These are phyloP conservation scores for Danio albolineatus DNA, from an alignment of 2,797 vertebrate genomes.

Conservation along the genomic window DNA sequence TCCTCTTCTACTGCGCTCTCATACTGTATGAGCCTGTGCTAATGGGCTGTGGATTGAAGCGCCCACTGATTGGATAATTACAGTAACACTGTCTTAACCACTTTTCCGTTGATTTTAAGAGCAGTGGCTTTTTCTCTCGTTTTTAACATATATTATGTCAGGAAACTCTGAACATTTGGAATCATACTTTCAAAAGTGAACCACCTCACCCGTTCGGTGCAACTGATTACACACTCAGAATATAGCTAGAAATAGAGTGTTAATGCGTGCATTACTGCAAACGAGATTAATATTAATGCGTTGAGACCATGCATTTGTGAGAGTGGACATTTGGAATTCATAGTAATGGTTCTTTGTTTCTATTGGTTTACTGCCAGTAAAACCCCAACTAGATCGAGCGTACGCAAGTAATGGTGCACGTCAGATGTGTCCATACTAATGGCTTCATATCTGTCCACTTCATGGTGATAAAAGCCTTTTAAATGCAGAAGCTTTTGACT, in stretches of 20 bases:
- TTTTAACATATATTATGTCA: slow-evolving; percentile 23
- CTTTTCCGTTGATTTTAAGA: slow-evolving; percentile 62
- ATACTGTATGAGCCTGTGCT: neutral
- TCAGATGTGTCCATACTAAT: slow-evolving; percentile 28
- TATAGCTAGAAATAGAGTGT: neutral
- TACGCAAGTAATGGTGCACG: slow-evolving; percentile 28
- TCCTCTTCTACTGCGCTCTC: slow-evolving; percentile 22
- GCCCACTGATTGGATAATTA: slow-evolving; percentile 64
- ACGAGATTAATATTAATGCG: slow-evolving; percentile 47
- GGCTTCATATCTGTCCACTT: slow-evolving; percentile 18
- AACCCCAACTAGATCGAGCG: neutral
- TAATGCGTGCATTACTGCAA: slow-evolving; percentile 7
- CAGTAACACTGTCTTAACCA: slow-evolving; percentile 38
- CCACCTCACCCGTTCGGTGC: neutral
- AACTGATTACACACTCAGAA: neutral
- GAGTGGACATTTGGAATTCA: slow-evolving; percentile 32
- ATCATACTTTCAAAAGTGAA: neutral
- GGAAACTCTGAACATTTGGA: slow-evolving; percentile 18
- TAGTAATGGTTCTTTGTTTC: slow-evolving; percentile 32
- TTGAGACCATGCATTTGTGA: slow-evolving; percentile 19
- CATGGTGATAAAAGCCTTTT: slow-evolving; percentile 37
- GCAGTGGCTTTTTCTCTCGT: slow-evolving; percentile 23
- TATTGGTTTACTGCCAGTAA: slow-evolving; percentile 27
- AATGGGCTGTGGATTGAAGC: slow-evolving; percentile 62
- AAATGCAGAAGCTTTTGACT: slow-evolving; percentile 23